Evolutionary conservation across 2,797 vertebrate genomes (phyloP).

Genomic region (Botia almorhae): DNA sequence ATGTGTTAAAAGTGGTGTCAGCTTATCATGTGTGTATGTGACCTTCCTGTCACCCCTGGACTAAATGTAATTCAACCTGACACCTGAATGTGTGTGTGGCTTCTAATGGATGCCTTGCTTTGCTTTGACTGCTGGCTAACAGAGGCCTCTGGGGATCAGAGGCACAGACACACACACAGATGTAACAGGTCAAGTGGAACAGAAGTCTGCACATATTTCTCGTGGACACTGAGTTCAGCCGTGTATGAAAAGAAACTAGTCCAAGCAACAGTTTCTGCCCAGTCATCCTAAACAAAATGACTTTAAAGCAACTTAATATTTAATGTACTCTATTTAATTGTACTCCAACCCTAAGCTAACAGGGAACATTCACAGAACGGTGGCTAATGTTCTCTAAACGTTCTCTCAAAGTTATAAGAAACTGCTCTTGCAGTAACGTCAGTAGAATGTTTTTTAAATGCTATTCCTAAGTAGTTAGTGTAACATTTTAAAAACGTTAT

Average conservation of each 20-base stretch:
- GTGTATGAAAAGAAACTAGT: background rate
- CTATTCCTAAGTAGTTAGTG: no score
- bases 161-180: constrained; percentile 1
- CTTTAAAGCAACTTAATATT: background rate
- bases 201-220: constrained; percentile 13
- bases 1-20: background rate
- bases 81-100: constrained; percentile 27
- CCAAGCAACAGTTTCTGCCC: background rate
- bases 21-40: background rate
- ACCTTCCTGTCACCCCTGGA: constrained; percentile 37
- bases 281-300: background rate
- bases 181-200: constrained; percentile 10
- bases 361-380: no score
- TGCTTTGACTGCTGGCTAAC: constrained; percentile 40
- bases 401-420: no score
- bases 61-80: constrained; percentile 45
- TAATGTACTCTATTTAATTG: background rate
- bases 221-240: background rate
- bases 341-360: background rate
- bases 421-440: no score
- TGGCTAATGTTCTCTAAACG: no score
- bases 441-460: no score
- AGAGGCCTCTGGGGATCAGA: constrained; percentile 19
- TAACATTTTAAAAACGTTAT: no score
- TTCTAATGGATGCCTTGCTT: constrained; percentile 41